Percentiles rank a stretch among this genome's conserved stretches.
phyloP scores from a whole-genome alignment of 64 coral and sea anemone genomes.

The Stichodactyla helianthus region DNA sequence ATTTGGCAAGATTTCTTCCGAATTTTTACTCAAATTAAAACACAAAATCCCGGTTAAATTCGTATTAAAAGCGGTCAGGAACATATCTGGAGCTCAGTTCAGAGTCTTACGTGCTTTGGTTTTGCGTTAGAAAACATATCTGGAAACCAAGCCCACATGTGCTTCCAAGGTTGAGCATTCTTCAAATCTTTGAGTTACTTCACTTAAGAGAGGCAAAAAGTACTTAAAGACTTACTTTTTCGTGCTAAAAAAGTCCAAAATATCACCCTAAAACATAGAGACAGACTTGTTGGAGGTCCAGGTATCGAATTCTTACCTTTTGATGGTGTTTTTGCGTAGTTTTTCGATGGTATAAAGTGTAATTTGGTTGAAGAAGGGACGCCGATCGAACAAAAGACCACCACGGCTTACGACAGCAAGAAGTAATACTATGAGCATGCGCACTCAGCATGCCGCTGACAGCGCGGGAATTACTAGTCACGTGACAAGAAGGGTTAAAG shows the following conservation, averaged over 20 bases:
- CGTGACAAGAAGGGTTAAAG: background rate
- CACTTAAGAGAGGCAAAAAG: background rate
- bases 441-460: slow-evolving; percentile 1
- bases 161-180: background rate
- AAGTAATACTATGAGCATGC: slow-evolving; percentile 2
- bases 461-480: background rate
- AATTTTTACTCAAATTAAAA: background rate
- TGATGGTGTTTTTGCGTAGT: background rate
- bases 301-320: background rate
- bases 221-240: background rate
- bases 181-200: background rate
- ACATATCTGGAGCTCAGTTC: background rate
- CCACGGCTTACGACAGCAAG: background rate
- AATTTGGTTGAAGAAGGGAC: background rate
- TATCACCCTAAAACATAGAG: background rate
- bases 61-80: background rate
- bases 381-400: slow-evolving; percentile 5
- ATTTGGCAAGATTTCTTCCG: background rate
- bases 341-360: background rate
- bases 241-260: background rate
- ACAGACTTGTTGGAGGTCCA: background rate
- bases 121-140: background rate
- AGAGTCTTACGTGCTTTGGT: background rate
- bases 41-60: background rate
- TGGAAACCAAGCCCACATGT: background rate